A percentile compares a stretch with the other conserved stretches of the same genome.
Conservation (phyloP, 1,140 invertebrate species). For the Antheraea mylitta region DNA sequence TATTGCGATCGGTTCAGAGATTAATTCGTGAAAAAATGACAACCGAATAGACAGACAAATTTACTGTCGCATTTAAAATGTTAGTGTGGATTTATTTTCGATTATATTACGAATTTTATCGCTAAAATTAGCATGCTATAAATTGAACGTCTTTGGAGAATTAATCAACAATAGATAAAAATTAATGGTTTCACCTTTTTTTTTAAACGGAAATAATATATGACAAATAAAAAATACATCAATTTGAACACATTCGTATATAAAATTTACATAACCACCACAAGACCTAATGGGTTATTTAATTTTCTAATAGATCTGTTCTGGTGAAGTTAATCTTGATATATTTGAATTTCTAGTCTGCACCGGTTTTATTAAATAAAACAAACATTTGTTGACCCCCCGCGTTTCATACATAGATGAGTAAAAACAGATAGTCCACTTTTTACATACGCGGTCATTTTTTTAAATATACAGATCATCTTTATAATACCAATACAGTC, state of each 20-base stretch:
- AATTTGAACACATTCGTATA: neutral
- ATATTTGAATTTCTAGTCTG: neutral
- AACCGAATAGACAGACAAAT: too few relatives aligned
- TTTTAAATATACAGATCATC: too few relatives aligned
- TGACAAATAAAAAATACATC: neutral
- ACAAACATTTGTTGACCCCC: neutral
- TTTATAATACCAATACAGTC: too few relatives aligned
- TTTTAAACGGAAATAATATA: neutral
- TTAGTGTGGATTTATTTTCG: neutral
- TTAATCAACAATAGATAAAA: neutral
- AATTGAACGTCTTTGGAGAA: neutral
- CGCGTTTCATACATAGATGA: neutral
- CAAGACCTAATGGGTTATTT: slow-evolving; percentile 9
- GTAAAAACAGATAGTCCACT: neutral
- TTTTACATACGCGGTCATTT: neutral
- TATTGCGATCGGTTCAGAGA: too few relatives aligned
- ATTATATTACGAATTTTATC: neutral
- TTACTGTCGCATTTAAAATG: too few relatives aligned
- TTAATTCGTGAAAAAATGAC: too few relatives aligned
- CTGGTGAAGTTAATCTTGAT: neutral
- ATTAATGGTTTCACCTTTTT: neutral
- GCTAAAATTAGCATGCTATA: neutral
- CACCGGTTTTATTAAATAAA: neutral
- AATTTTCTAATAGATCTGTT: neutral
- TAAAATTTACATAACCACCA: slow-evolving; percentile 1